A percentile compares a stretch with the other conserved stretches of the same genome.
Conservation (phyloP, 2,888 invertebrate species). For the Tuta absoluta region DNA sequence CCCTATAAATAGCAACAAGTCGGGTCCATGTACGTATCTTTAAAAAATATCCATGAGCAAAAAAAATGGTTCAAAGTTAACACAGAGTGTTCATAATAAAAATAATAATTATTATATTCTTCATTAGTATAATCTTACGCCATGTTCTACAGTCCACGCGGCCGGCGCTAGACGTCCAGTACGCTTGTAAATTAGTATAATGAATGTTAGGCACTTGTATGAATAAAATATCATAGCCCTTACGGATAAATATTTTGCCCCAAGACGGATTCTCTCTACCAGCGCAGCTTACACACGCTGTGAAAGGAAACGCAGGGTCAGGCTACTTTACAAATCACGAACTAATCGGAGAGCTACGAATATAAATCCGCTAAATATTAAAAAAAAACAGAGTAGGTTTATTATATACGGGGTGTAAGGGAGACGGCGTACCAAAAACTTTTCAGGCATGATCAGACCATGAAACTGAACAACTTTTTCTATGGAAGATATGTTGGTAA, state of each 20-base stretch:
- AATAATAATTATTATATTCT: neutral
- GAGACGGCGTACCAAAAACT: too few species aligned
- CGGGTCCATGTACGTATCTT: too few species aligned
- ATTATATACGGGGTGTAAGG: too few species aligned
- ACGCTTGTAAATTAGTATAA: conserved; percentile 60
- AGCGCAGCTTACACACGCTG: conserved; percentile 19
- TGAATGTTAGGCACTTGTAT: neutral
- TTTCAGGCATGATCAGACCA: too few species aligned
- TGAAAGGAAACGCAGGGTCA: conserved; percentile 21
- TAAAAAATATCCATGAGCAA: neutral
- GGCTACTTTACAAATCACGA: neutral
- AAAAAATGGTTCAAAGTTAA: neutral
- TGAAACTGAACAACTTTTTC: too few species aligned
- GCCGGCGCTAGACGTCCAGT: conserved; percentile 72
- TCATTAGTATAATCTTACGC: conserved; percentile 54
- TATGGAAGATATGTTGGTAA: too few species aligned
- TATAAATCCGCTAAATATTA: too few species aligned
- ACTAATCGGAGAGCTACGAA: neutral
- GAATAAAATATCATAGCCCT: neutral
- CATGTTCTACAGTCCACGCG: conserved; percentile 76
- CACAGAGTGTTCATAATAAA: neutral
- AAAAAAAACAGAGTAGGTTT: too few species aligned
- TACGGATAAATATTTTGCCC: neutral
- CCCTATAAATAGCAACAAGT: too few species aligned
- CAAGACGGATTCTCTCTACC: conserved; percentile 16